These are phyloP conservation scores for Lasioglossum lativentre DNA, from an alignment of 2,888 invertebrate species.

Conservation along the genomic window DNA sequence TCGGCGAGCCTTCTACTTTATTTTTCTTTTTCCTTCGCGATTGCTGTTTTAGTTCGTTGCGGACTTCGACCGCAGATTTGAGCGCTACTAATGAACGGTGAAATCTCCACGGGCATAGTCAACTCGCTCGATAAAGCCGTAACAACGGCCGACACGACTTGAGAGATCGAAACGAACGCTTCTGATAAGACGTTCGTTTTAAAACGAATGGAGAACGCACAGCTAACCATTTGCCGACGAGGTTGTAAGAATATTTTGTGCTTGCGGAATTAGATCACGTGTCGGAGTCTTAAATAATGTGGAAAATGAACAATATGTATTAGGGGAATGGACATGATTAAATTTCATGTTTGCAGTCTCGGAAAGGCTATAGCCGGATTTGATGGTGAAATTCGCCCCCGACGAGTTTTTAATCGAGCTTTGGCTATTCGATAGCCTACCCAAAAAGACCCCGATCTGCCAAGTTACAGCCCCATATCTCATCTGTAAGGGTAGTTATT, in stretches of 20 bases:
- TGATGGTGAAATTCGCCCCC: too few relatives aligned
- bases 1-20: not conserved
- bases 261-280: not conserved
- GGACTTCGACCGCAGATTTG: conserved; percentile 6
- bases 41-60: not conserved
- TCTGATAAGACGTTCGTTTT: not conserved
- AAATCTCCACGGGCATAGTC: not conserved
- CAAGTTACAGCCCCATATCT: too few relatives aligned
- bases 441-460: too few relatives aligned
- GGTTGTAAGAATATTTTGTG: not conserved
- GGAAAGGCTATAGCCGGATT: too few relatives aligned
- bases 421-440: too few relatives aligned
- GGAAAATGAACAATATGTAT: too few relatives aligned
- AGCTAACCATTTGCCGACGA: not conserved
- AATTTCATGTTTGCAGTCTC: too few relatives aligned
- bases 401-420: too few relatives aligned
- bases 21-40: not conserved
- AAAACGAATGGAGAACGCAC: not conserved
- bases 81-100: not conserved
- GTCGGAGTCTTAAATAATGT: too few relatives aligned
- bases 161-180: not conserved
- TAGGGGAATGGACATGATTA: too few relatives aligned
- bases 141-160: not conserved
- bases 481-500: too few relatives aligned
- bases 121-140: conserved; percentile 1